Base-by-base conservation (phyloP, 2,888 invertebrate species). In the Tinea trinotella region DNA sequence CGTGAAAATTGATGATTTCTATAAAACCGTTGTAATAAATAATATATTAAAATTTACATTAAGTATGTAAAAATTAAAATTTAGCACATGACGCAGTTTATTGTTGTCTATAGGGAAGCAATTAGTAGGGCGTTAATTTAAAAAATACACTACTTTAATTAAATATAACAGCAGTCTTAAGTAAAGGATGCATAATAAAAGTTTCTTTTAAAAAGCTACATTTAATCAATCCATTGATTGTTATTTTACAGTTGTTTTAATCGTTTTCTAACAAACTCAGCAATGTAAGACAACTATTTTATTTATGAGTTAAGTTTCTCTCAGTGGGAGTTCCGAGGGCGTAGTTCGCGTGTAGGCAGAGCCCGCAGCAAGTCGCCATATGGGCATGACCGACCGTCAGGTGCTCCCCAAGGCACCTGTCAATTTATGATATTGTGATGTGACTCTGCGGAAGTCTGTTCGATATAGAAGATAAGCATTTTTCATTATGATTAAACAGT, bases 341-440 rank as follows among this genome's bases (percentile, higher is more conserved):
- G 65, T 60, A 60, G 67, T 64, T 76, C 64, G 80, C 79, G 78
- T 78, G 80, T 58, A 54, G 60, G 36, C 20, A 15, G 49, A 53
- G 58, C 40, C 52, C 53, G 22, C 58, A 55, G 58, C 59, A 59
- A 60, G 60, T 60, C 73, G 74, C 71, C 83, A 84, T 80, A 81
- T 83, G 83, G 77, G 66, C 76, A 68, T 68, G 72, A 71, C 74
- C 74, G 76, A 18, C 72, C 76, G 82, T 83, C 83, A 82, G 80
- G 73, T 83, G 83, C 72, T 63, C 61, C 61, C 59, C 57, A 60
- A 59, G 72, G 70, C 82, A 83, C 76, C 83, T 81, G 82, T 76
- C 71, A 72, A 65, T 70, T 67, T 62, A 61, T 63, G 61, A 59
- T 60, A 61, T 61, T 60, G 61, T 64, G 63, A 63, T 60, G 53